Conservation (phyloP, 2,113 vertebrate genomes). For the Corythornis vintsioides region DNA sequence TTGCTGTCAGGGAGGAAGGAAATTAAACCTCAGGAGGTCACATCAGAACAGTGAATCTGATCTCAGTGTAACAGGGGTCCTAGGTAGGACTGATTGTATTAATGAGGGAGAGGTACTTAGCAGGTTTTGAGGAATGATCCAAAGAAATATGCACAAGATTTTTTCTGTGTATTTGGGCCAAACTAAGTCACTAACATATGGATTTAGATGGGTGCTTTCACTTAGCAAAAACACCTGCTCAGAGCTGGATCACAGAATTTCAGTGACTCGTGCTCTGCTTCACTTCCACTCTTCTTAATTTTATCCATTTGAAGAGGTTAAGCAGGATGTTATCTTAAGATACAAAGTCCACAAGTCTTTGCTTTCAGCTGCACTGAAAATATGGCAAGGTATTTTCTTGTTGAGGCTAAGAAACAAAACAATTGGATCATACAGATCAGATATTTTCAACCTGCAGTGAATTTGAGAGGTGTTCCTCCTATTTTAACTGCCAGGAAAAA, state of each 20-base stretch:
- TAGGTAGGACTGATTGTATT: not conserved
- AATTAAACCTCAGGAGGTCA: constrained; percentile 39
- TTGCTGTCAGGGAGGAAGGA: constrained; percentile 18
- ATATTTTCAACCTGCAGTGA: constrained; percentile 34
- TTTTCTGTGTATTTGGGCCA: not conserved
- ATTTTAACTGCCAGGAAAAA: constrained; percentile 40
- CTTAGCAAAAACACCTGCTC: constrained; percentile 6
- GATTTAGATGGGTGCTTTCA: not conserved
- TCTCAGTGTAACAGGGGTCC: not conserved
- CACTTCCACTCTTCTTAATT: not conserved
- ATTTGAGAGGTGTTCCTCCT: not conserved
- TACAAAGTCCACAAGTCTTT: not conserved
- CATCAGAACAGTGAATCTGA: not conserved
- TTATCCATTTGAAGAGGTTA: not conserved
- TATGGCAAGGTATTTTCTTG: not conserved
- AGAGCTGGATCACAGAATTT: not conserved
- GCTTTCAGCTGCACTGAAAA: not conserved
- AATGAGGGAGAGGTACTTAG: not conserved
- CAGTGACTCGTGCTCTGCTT: not conserved
- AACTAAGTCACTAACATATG: not conserved
- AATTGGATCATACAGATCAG: not conserved
- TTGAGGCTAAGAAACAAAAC: not conserved
- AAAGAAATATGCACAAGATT: not conserved
- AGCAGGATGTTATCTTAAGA: not conserved
- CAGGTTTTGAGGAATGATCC: not conserved